Conservation (phyloP, 2,113 vertebrate genomes). For the Pedetes capensis region DNA sequence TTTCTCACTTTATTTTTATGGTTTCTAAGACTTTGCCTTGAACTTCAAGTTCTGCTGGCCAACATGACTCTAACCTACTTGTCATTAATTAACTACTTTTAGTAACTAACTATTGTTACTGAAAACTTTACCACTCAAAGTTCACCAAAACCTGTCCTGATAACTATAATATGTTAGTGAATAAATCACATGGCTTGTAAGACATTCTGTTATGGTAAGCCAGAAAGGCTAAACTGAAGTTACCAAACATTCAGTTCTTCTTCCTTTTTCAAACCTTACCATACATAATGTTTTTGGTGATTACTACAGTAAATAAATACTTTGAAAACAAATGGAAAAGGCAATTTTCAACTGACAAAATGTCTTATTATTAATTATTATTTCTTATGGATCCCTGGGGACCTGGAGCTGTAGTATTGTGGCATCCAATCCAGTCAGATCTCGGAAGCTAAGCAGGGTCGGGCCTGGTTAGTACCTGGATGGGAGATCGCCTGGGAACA, state of each 20-base stretch:
- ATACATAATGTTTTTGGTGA: neutral
- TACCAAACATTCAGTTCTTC: constrained; percentile 21
- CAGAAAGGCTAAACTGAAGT: constrained; percentile 20
- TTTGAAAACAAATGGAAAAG: neutral
- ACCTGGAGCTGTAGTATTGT: too few relatives aligned
- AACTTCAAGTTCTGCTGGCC: constrained; percentile 21
- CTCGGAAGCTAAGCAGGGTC: too few relatives aligned
- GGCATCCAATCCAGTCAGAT: too few relatives aligned
- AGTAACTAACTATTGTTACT: neutral
- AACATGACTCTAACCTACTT: neutral
- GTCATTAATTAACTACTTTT: neutral
- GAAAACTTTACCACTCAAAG: neutral
- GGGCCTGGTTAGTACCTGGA: too few relatives aligned
- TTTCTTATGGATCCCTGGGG: neutral
- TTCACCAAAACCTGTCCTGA: neutral
- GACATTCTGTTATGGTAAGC: neutral
- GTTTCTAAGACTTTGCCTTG: constrained; percentile 2
- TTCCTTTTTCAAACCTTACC: neutral
- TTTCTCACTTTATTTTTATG: constrained; percentile 25
- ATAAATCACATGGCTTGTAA: neutral
- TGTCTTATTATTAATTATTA: neutral
- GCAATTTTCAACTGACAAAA: neutral
- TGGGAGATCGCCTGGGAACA: too few relatives aligned
- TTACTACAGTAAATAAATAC: neutral
- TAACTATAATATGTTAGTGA: neutral